Percentiles rank a stretch among this genome's conserved stretches.
phyloP scores from a whole-genome alignment of 2,888 invertebrate species.

The Acronicta alni region DNA sequence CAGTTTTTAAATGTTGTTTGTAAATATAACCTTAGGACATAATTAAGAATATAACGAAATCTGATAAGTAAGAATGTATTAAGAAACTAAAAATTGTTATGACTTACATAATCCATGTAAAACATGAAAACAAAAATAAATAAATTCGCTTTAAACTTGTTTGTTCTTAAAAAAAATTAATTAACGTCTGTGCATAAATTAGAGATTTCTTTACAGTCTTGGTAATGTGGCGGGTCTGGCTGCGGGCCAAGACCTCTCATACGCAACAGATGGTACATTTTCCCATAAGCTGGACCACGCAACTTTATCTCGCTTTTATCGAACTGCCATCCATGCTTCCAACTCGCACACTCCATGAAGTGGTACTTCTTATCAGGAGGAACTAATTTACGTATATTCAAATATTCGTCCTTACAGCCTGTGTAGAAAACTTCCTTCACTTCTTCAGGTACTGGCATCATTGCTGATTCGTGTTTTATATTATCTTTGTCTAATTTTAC shows the following conservation, averaged over 20 bases:
- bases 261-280: conserved; percentile 17
- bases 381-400: conserved; percentile 38
- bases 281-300: conserved; percentile 31
- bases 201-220: conserved; percentile 1
- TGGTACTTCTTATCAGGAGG: conserved; percentile 53
- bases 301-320: conserved; percentile 41
- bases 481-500: conserved; percentile 1
- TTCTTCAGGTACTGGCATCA: conserved; percentile 29
- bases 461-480: conserved; percentile 1
- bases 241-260: conserved; percentile 35
- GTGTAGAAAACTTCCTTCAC: conserved; percentile 24
- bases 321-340: conserved; percentile 54
- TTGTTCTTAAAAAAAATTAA: conserved; percentile 10
- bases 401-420: conserved; percentile 40
- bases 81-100: conserved; percentile 2
- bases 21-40: not conserved
- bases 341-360: conserved; percentile 50
- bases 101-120: not conserved
- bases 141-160: not conserved
- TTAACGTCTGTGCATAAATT: not conserved
- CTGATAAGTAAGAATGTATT: conserved; percentile 16
- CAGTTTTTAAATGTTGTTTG: conserved; percentile 4
- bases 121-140: conserved; percentile 2
- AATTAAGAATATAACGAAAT: conserved; percentile 11
- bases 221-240: conserved; percentile 44